A percentile compares a stretch with the other conserved stretches of the same genome.
These are phyloP conservation scores for Hymenochirus boettgeri DNA, from an alignment of 2,113 vertebrate genomes.

Conservation along the genomic window DNA sequence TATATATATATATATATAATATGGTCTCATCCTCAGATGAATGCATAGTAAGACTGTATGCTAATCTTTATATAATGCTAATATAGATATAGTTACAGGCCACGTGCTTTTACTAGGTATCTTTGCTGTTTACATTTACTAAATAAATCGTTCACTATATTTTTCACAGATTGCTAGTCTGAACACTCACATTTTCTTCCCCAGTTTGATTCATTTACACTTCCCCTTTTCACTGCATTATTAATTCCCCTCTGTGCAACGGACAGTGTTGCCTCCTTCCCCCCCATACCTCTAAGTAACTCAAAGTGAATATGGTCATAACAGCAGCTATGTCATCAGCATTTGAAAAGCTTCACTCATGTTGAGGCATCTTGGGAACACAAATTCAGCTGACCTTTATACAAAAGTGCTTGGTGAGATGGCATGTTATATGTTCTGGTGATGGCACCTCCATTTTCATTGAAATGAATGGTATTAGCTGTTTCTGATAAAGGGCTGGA, in stretches of 20 bases:
- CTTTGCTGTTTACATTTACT: no score
- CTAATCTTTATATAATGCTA: constrained; percentile 18
- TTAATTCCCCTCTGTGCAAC: background rate
- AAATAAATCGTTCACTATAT: no score
- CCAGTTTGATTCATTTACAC: no score
- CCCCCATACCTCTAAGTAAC: no score
- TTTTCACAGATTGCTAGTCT: no score
- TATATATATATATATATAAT: no score
- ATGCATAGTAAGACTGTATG: background rate
- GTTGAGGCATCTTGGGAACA: background rate
- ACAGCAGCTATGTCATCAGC: background rate
- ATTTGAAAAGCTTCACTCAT: background rate
- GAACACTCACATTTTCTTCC: no score
- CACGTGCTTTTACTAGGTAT: constrained; percentile 22
- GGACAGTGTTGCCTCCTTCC: background rate
- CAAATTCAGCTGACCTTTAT: background rate
- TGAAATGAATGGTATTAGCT: constrained; percentile 22
- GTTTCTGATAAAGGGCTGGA: background rate
- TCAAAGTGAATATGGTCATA: no score
- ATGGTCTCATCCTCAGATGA: no score
- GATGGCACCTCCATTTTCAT: constrained; percentile 23
- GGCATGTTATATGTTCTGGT: constrained; percentile 25
- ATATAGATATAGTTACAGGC: constrained; percentile 15
- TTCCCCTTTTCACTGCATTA: no score
- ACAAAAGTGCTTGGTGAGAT: constrained; percentile 9